Percentiles rank a stretch among this genome's conserved stretches.
Conservation (phyloP, 2,113 vertebrate genomes). For the Dinomys branickii region DNA sequence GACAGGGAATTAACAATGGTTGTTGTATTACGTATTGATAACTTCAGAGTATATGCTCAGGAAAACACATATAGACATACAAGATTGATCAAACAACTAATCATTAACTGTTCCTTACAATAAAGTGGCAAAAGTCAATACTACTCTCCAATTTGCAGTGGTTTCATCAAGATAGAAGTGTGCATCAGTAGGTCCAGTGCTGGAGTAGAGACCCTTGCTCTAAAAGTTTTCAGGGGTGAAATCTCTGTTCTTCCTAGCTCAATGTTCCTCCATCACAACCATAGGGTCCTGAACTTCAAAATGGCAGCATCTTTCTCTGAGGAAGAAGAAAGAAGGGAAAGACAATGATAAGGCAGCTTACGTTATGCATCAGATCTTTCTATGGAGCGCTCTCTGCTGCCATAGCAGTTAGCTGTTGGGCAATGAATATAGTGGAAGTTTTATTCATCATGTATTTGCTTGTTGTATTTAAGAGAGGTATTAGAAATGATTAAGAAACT, state of each 20-base stretch:
- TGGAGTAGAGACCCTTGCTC: neutral
- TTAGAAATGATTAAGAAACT: slow-evolving; percentile 18
- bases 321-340: neutral
- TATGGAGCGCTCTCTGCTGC: neutral
- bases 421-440: neutral
- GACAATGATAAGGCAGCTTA: neutral
- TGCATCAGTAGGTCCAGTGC: neutral
- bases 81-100: too few relatives aligned
- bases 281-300: neutral
- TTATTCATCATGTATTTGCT: neutral
- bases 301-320: neutral
- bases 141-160: neutral
- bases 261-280: neutral
- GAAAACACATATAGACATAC: too few relatives aligned
- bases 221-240: neutral
- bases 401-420: neutral
- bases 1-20: too few relatives aligned
- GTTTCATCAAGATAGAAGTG: neutral
- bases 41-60: too few relatives aligned
- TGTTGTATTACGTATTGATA: too few relatives aligned
- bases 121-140: too few relatives aligned
- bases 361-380: neutral
- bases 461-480: neutral
- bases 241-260: neutral
- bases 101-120: too few relatives aligned